These are phyloP conservation scores for Diaphora mendica DNA, from an alignment of 2,888 invertebrate species.

Conservation along the genomic window DNA sequence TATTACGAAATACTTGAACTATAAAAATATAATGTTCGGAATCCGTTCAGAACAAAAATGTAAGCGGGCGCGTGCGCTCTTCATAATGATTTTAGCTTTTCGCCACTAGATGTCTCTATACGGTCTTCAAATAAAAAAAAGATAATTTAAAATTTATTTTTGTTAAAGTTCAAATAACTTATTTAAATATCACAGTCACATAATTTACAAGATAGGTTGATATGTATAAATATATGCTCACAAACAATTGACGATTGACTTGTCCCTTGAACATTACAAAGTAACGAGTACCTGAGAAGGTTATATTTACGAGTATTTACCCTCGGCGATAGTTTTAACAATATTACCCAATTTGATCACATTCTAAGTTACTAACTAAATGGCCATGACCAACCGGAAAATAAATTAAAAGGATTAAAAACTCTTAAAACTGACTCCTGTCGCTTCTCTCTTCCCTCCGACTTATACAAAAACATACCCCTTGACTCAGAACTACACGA, in stretches of 20 bases:
- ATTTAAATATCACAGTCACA: conserved; percentile 61
- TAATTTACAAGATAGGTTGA: conserved; percentile 24
- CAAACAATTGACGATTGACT: not conserved
- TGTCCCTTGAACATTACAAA: not conserved
- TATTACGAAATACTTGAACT: conserved; percentile 14
- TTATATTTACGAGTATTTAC: not conserved
- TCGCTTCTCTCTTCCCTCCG: conserved; percentile 46
- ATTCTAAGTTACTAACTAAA: conserved; percentile 13
- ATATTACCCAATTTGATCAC: not conserved
- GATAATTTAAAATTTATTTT: conserved; percentile 17
- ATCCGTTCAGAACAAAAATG: not conserved
- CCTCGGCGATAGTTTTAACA: not conserved
- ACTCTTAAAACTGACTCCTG: conserved; percentile 43
- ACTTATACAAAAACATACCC: conserved; percentile 72
- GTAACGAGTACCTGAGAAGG: not conserved
- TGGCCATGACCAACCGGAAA: conserved; percentile 37
- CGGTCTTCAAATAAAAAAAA: conserved; percentile 21
- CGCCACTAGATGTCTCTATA: conserved; percentile 30
- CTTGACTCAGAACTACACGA: conserved; percentile 52
- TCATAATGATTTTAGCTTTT: not conserved
- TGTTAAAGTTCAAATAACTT: conserved; percentile 27
- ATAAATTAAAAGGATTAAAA: conserved; percentile 64
- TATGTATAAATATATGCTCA: not conserved
- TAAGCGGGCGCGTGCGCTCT: not conserved
- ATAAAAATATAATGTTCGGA: conserved; percentile 9